These are phyloP conservation scores for Plecotus auritus DNA, from an alignment of 2,113 vertebrate species.

Conservation along the genomic window DNA sequence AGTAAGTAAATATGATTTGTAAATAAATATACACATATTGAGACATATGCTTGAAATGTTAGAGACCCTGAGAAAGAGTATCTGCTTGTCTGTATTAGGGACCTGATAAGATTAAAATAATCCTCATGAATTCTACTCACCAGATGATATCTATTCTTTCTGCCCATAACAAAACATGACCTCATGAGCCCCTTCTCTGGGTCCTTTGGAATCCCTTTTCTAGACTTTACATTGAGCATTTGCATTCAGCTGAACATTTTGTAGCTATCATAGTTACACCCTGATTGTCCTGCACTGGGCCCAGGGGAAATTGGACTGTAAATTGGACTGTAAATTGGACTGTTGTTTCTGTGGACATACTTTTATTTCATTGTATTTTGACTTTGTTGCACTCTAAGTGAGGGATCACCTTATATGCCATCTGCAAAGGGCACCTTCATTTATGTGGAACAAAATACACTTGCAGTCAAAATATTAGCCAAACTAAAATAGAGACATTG, in stretches of 20 bases:
- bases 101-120: background rate
- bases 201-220: background rate
- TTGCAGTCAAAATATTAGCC: background rate
- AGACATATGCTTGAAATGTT: background rate
- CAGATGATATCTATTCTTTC: background rate
- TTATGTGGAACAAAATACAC: background rate
- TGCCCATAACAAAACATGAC: background rate
- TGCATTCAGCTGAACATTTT: background rate
- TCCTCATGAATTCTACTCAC: background rate
- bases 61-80: background rate
- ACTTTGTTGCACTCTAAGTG: background rate
- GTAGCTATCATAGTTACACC: background rate
- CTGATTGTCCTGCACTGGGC: background rate
- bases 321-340: background rate
- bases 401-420: background rate
- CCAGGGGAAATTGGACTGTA: background rate
- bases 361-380: background rate
- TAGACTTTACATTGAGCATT: background rate
- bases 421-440: background rate
- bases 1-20: background rate
- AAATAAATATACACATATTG: background rate
- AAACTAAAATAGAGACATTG: background rate
- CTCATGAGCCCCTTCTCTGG: background rate
- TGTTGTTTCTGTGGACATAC: background rate
- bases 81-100: background rate